Evolutionary conservation across 2,113 vertebrate species (phyloP).

Genomic region (Limanda limanda): DNA sequence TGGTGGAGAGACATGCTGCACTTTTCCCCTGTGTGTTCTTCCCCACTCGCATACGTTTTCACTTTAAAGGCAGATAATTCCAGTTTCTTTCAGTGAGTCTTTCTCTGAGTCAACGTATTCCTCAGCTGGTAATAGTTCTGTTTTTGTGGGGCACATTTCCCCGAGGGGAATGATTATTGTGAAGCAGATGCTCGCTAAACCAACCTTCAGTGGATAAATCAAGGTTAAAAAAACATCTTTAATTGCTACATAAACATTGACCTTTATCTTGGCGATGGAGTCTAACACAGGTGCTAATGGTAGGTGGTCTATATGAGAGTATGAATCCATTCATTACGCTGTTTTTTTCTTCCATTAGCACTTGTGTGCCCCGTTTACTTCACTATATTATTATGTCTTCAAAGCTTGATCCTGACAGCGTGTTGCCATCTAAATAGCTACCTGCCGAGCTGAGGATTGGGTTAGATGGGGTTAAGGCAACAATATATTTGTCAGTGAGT

Average conservation of each 20-base stretch:
- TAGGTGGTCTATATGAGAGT: conserved; percentile 25
- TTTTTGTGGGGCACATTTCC: conserved; percentile 23
- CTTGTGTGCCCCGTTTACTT: conserved; percentile 17
- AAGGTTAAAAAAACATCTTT: conserved; percentile 68
- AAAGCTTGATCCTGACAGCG: conserved; percentile 49
- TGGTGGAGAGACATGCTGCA: too few relatives aligned
- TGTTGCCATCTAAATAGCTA: conserved; percentile 67
- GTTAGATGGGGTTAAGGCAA: not conserved
- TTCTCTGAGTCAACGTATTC: conserved; percentile 23
- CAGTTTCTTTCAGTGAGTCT: conserved; percentile 3
- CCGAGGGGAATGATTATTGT: conserved; percentile 35
- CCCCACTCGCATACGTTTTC: not conserved
- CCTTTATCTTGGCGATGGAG: conserved; percentile 45
- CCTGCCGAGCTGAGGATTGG: conserved; percentile 49
- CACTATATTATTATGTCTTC: conserved; percentile 51
- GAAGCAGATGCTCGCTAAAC: conserved; percentile 13
- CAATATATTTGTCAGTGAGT: not conserved
- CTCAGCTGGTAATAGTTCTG: not conserved
- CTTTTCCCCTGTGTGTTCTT: not conserved
- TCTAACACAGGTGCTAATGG: conserved; percentile 41
- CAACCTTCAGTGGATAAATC: conserved; percentile 48
- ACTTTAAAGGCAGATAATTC: not conserved
- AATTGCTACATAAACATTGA: conserved; percentile 66
- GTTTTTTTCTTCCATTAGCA: conserved; percentile 23
- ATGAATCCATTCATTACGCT: conserved; percentile 26